Evolutionary conservation across 2,888 invertebrate species (phyloP), one percentile per base, ranked within the genome.

Genomic region (Erebia aethiops): DNA sequence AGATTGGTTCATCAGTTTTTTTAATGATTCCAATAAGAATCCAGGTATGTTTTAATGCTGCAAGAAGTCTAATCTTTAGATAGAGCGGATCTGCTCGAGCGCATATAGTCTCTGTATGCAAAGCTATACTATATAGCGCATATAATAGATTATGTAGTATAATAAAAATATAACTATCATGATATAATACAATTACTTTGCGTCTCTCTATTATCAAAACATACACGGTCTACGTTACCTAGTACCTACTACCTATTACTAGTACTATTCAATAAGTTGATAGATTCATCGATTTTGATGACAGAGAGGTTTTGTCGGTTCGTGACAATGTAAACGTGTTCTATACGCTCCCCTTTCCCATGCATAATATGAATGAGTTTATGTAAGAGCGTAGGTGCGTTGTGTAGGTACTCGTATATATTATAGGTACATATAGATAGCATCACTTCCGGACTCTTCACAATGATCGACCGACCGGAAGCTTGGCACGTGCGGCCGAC

Each of bases 401-500:
- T 35, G 10, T 11, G 13, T 57, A 35, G 35, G 5, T 56, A 56
- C 21, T 11, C 26, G 10, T 26, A 26, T 26, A 71, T 70, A 73
- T 35, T 26, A 14, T 14, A n/a, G n/a, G n/a, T n/a, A 71, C 70
- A 73, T 35, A 71, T 83, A 83, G 89, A 90, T 89, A 78, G 81
- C 85, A 90, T 88, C 88, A 80, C 86, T 89, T 90, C 91, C 91
- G 88, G 85, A 56, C 74, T 76, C 71, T 69, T 72, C 70, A 86
- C 86, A 85, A 86, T 84, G 82, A 82, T 81, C 80, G 72, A 77
- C 77, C 75, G 75, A 76, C 80, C 90, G 91, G 91, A 91, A 88
- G 86, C 80, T 70, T 80, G 86, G 88, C 91, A 88, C 91, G 91
- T 89, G 91, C 89, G 86, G 83, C 78, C 81, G 77, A 82, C 84